These are phyloP conservation scores for Drosophila tropicalis DNA, from an alignment of 1,140 invertebrate genomes.

Conservation along the genomic window DNA sequence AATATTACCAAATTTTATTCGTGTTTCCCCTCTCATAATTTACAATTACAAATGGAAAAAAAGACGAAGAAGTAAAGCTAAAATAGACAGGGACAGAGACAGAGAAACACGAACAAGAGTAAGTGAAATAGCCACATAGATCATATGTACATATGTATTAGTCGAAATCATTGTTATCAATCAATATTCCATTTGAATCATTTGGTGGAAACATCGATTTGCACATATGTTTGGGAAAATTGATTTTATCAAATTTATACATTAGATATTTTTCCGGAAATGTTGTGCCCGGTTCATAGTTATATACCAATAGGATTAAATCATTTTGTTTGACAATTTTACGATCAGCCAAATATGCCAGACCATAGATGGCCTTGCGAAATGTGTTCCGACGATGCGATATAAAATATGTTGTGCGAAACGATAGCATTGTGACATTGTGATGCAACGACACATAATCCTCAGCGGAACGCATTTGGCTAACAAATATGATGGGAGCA, in stretches of 20 bases:
- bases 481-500: constrained; percentile 64
- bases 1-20: background rate
- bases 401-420: constrained; percentile 19
- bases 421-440: constrained; percentile 70
- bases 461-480: constrained; percentile 65
- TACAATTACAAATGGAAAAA: too few relatives aligned
- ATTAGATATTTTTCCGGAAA: constrained; percentile 72
- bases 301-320: constrained; percentile 62
- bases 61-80: background rate
- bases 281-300: constrained; percentile 31
- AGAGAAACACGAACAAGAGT: background rate
- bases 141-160: background rate
- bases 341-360: constrained; percentile 56
- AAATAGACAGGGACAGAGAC: background rate
- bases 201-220: constrained; percentile 31
- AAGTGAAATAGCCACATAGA: background rate
- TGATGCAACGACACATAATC: constrained; percentile 65
- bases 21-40: background rate
- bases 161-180: background rate
- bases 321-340: constrained; percentile 44
- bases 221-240: constrained; percentile 54
- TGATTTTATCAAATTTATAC: constrained; percentile 51
- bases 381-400: constrained; percentile 42
- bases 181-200: background rate
- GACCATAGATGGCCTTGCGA: constrained; percentile 48